Conservation (phyloP, 2,797 vertebrate genomes). For the Sternarchorhynchus goeldii region DNA sequence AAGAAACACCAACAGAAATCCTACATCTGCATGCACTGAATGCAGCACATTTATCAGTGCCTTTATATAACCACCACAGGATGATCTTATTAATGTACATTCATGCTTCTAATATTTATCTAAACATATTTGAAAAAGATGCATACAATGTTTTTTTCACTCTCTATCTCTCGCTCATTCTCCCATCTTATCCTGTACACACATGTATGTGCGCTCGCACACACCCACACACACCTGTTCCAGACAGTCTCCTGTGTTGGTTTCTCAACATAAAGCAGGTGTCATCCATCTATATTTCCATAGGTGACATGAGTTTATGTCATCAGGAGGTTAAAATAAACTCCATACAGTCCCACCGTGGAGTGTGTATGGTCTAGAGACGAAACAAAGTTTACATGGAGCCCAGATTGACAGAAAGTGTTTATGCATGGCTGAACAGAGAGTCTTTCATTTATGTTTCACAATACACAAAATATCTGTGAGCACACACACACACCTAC, state of each 20-base stretch:
- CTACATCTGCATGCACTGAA: no score
- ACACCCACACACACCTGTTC: conserved; percentile 32
- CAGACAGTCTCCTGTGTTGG: not conserved
- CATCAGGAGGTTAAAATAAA: conserved; percentile 64
- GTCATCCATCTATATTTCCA: conserved; percentile 61
- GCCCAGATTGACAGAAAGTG: conserved; percentile 13
- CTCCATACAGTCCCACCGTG: conserved; percentile 45
- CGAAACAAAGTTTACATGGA: conserved; percentile 58
- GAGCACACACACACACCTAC: not conserved
- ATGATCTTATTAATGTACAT: no score
- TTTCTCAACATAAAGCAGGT: conserved; percentile 50
- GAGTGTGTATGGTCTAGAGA: conserved; percentile 48
- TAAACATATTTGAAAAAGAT: no score
- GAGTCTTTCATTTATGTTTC: conserved; percentile 55
- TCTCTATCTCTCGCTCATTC: no score
- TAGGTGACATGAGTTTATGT: conserved; percentile 61
- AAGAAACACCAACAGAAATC: not conserved
- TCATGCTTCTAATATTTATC: no score
- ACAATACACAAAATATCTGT: conserved; percentile 44
- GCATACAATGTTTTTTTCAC: no score
- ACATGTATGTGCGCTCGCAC: not conserved
- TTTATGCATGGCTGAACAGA: conserved; percentile 59
- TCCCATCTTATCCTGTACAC: not conserved
- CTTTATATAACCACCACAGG: no score
- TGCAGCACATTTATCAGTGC: no score